phyloP scores from a whole-genome alignment of 2,113 vertebrate genomes.

The Lophochroa leadbeateri region DNA sequence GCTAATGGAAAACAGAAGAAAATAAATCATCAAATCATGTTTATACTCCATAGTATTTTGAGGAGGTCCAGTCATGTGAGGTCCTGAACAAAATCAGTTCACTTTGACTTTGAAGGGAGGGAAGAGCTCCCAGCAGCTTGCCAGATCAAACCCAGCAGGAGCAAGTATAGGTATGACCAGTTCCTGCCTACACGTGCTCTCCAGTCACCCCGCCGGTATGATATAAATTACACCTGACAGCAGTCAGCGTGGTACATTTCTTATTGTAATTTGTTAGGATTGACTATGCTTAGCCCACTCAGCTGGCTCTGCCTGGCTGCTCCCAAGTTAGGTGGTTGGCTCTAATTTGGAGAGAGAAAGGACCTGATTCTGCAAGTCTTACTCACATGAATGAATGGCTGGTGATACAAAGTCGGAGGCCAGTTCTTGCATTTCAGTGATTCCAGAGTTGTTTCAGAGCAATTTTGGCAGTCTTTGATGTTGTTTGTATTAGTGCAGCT shows the following conservation, averaged over 20 bases:
- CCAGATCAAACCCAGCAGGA: constrained; percentile 2
- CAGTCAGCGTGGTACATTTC: not conserved
- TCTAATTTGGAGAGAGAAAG: not conserved
- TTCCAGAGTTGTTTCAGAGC: not conserved
- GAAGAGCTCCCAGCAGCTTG: constrained; percentile 2
- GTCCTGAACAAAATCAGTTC: not conserved
- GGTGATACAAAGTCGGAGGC: not conserved
- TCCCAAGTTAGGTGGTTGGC: not conserved
- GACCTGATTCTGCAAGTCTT: rapidly evolving
- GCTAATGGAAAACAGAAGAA: not conserved
- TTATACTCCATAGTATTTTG: not conserved
- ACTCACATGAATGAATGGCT: not conserved
- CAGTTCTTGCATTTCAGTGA: not conserved
- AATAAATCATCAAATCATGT: not conserved
- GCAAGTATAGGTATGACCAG: not conserved
- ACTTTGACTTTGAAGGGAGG: not conserved
- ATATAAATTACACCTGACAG: constrained; percentile 12
- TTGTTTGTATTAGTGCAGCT: not conserved
- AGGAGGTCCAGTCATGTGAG: not conserved
- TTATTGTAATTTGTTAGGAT: not conserved
- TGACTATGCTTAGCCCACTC: not conserved
- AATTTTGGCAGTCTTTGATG: constrained; percentile 29
- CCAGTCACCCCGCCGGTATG: constrained; percentile 15
- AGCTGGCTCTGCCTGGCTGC: not conserved
- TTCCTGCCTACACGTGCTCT: constrained; percentile 35